Base-by-base conservation (phyloP, 2,888 invertebrate genomes). In the Scelioninae gen. 1 region DNA sequence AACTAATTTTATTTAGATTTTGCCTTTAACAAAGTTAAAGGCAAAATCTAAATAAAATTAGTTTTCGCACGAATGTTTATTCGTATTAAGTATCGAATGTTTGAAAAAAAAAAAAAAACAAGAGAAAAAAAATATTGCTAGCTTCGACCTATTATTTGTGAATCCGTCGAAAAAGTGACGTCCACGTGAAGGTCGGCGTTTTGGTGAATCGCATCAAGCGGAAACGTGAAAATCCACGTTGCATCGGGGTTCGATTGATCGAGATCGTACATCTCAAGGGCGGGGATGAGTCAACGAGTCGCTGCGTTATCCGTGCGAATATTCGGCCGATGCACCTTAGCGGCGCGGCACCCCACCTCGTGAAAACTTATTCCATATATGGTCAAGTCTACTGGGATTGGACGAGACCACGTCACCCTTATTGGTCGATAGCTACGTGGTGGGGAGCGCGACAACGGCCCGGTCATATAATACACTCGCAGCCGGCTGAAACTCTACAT, bases 321-420 rank as follows among this genome's bases (percentile, higher is more conserved):
- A 65, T 62, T 80, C 80, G 80, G 68, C 68, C 62, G 74, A 80
- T 80, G 80, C 80, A 74, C 74, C 74, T 56, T 15, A 58, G 43
- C 56, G 34, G 55, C 58, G 74, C 62, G 32, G 72, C 49, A 62
- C 92, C 51, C 31, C 90, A 88, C 89, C 86, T 86, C 85, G 93
- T 93, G n/a, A 94, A 93, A 94, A 94, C 93, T 93, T 94, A 94
- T 94, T 94, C 96, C 96, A 95, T 96, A 96, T 96, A 96, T 95
- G 96, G 96, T 95, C 94, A 95, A 95, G 95, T 94, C 94, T 93
- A 92, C 93, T 93, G 93, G 94, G 93, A 95, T 95, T 95, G 95
- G 95, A 92, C 92, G 94, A 90, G 89, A 89, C 87, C 89, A 88
- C 88, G 88, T 89, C 89, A 87, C 88, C 91, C 89, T 90, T 90